phyloP scores from a whole-genome alignment of 2,113 vertebrate genomes.

The Ia io region DNA sequence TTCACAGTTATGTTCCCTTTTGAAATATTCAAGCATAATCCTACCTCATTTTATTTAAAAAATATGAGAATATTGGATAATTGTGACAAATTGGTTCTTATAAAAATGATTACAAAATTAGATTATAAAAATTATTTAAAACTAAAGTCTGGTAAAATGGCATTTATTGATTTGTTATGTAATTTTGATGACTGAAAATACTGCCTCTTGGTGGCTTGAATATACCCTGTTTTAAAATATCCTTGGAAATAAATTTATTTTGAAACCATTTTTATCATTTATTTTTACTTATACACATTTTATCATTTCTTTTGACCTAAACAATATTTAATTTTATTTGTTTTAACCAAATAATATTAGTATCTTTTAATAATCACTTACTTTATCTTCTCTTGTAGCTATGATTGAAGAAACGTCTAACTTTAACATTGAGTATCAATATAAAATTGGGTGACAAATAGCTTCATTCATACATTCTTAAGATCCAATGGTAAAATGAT shows the following conservation, averaged over 20 bases:
- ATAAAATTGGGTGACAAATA: not conserved
- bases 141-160: not conserved
- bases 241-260: not conserved
- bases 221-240: not conserved
- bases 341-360: not conserved
- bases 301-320: not conserved
- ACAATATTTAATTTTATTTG: not conserved
- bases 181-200: not conserved
- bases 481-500: not conserved
- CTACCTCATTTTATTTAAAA: not conserved
- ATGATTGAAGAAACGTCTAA: not conserved
- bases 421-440: not conserved
- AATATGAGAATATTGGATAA: not conserved
- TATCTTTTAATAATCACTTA: not conserved
- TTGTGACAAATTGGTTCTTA: not conserved
- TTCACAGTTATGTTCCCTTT: not conserved
- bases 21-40: not conserved
- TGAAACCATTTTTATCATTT: not conserved
- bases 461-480: not conserved
- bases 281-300: not conserved
- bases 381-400: not conserved
- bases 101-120: not conserved
- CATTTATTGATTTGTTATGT: not conserved
- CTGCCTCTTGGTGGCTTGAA: not conserved
- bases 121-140: not conserved